Evolutionary conservation across 1,140 invertebrate genomes (phyloP).

Genomic region (Adoxophyes honmai): DNA sequence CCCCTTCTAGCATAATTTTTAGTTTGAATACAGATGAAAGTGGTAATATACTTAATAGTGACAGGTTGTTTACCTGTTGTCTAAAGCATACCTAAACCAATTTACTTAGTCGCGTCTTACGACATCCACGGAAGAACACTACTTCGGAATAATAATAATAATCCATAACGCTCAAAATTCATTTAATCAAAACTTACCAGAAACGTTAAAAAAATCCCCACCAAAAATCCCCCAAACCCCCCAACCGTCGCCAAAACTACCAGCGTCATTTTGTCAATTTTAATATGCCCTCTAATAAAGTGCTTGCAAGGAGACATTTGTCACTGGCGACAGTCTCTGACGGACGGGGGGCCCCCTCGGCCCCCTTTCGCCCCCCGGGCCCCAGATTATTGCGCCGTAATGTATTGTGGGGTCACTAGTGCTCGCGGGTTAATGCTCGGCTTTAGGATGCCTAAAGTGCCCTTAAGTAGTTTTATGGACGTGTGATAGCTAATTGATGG

Average conservation of each 20-base stretch:
- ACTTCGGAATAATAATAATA: too few species aligned
- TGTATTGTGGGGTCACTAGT: conserved; percentile 5
- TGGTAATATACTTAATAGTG: too few species aligned
- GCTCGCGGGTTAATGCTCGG: not conserved
- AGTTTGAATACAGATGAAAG: too few species aligned
- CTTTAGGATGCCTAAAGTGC: conserved; percentile 6
- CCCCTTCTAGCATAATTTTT: too few species aligned
- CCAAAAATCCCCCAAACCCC: not conserved
- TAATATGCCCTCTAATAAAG: conserved; percentile 33
- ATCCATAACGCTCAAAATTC: too few species aligned
- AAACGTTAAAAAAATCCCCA: too few species aligned
- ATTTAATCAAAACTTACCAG: too few species aligned
- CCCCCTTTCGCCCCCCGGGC: not conserved
- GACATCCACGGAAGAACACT: too few species aligned
- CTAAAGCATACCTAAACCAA: too few species aligned
- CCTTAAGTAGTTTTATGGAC: conserved; percentile 3
- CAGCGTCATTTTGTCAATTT: conserved; percentile 19
- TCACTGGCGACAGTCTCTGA: conserved; percentile 38
- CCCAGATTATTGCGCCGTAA: conserved; percentile 12
- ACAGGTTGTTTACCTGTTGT: too few species aligned
- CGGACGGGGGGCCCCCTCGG: conserved; percentile 35
- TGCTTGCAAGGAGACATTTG: conserved; percentile 33
- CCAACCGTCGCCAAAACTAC: not conserved
- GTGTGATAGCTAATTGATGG: conserved; percentile 2
- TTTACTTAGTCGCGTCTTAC: too few species aligned